These are phyloP conservation scores for Rousettus leschenaultii DNA, from an alignment of 2,113 vertebrate genomes.

Conservation along the genomic window DNA sequence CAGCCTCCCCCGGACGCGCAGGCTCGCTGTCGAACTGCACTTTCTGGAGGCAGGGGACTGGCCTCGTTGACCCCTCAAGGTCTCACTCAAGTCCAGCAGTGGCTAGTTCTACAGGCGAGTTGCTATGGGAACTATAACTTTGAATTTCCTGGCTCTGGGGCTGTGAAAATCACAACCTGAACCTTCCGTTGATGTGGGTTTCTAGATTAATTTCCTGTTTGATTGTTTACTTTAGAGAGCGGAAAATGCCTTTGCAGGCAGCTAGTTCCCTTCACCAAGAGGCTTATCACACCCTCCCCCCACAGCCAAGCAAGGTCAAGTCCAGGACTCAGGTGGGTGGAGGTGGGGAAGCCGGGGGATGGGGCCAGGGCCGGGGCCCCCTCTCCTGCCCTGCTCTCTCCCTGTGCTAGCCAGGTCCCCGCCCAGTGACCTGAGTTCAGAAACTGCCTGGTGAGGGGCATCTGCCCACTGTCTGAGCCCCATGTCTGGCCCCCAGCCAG, in stretches of 20 bases:
- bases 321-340: conserved; percentile 62
- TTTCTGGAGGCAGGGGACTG: conserved; percentile 8
- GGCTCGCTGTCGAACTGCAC: background rate
- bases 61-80: conserved; percentile 19
- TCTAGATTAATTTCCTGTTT: conserved; percentile 79
- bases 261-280: conserved; percentile 47
- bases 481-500: background rate
- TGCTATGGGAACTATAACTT: conserved; percentile 76
- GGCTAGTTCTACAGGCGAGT: conserved; percentile 27
- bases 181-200: conserved; percentile 77
- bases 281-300: conserved; percentile 51
- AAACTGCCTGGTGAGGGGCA: background rate
- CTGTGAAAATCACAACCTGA: conserved; percentile 80
- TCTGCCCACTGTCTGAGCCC: background rate
- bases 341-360: background rate
- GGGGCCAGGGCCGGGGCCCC: background rate
- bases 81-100: conserved; percentile 38
- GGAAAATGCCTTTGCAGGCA: conserved; percentile 75
- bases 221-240: conserved; percentile 78
- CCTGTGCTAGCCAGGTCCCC: background rate
- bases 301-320: conserved; percentile 63
- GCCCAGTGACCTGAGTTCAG: background rate
- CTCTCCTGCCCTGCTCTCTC: background rate
- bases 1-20: background rate
- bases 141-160: conserved; percentile 75